phyloP scores from a whole-genome alignment of 2,888 invertebrate genomes.

The Drosophila diplacantha region DNA sequence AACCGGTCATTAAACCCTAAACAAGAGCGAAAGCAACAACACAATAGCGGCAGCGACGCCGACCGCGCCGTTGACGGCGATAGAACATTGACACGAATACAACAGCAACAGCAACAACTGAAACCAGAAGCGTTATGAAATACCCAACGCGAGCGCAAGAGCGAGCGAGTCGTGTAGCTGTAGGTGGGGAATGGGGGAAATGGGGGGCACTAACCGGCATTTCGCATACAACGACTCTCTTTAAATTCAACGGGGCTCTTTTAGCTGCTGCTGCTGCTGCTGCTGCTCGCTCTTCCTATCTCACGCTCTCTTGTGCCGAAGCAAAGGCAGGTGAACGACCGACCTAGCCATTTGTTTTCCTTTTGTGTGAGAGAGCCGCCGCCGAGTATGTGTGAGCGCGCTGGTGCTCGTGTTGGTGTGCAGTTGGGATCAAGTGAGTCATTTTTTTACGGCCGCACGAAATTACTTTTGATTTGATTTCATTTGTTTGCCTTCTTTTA shows the following conservation, averaged over 20 bases:
- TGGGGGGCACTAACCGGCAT: slow-evolving; percentile 54
- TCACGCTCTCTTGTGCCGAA: slow-evolving; percentile 37
- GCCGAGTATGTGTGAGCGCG: slow-evolving; percentile 25
- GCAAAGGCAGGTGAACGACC: slow-evolving; percentile 77
- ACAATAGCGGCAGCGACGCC: slow-evolving; percentile 47
- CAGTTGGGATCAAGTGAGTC: slow-evolving; percentile 65
- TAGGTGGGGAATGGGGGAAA: slow-evolving; percentile 2
- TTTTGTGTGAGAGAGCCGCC: slow-evolving; percentile 53
- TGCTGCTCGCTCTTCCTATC: slow-evolving; percentile 32
- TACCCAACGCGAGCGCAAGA: slow-evolving; percentile 43
- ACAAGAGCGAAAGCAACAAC: slow-evolving; percentile 71
- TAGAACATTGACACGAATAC: slow-evolving; percentile 68
- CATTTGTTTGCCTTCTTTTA: slow-evolving; percentile 49
- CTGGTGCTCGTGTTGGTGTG: slow-evolving; percentile 25
- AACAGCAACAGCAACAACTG: slow-evolving; percentile 58
- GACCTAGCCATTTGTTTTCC: slow-evolving; percentile 78
- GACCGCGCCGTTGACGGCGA: slow-evolving; percentile 23
- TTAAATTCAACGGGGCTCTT: slow-evolving; percentile 9
- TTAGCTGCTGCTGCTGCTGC: slow-evolving; percentile 5
- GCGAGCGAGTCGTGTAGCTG: slow-evolving; percentile 24
- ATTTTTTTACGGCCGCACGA: slow-evolving; percentile 47
- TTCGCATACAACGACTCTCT: slow-evolving; percentile 6
- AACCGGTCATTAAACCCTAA: slow-evolving; percentile 74
- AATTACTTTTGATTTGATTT: slow-evolving; percentile 39
- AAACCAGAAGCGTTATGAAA: slow-evolving; percentile 73